Conservation (phyloP, 2,888 invertebrate genomes). For the Maniola hyperantus region DNA sequence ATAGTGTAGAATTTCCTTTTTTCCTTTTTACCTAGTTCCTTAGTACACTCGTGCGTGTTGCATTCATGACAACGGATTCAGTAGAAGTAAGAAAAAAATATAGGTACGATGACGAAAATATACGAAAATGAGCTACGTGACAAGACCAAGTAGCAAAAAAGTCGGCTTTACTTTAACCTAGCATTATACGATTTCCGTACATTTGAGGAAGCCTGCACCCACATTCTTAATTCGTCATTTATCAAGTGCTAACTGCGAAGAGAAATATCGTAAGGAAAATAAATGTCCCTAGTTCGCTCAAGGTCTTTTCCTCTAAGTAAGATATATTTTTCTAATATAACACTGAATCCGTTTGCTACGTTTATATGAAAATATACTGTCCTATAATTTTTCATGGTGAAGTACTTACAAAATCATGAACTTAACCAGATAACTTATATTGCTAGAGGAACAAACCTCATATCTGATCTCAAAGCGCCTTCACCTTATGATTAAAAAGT, state of each 20-base stretch:
- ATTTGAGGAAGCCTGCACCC: slow-evolving; percentile 15
- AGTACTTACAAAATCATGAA: not conserved
- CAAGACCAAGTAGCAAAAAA: too few species aligned
- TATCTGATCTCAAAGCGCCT: not conserved
- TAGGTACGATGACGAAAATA: too few species aligned
- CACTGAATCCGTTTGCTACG: slow-evolving; percentile 14
- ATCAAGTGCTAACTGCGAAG: slow-evolving; percentile 36
- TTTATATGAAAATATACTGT: slow-evolving; percentile 20
- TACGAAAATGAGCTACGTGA: too few species aligned
- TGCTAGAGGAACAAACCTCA: too few species aligned
- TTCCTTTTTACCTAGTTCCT: too few species aligned
- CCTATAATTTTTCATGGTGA: slow-evolving; percentile 1
- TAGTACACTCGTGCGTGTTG: too few species aligned
- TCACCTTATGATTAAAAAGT: too few species aligned
- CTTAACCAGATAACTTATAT: not conserved
- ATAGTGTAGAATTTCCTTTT: too few species aligned
- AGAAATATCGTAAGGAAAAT: slow-evolving; percentile 36
- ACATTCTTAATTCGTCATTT: slow-evolving; percentile 30
- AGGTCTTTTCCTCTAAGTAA: slow-evolving; percentile 32
- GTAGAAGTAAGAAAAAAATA: too few species aligned
- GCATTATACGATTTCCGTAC: slow-evolving; percentile 2
- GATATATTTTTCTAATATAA: slow-evolving; percentile 31
- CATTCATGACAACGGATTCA: too few species aligned
- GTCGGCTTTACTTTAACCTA: too few species aligned
- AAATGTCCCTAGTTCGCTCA: slow-evolving; percentile 25